Conservation (phyloP, 2,797 vertebrate genomes). For the Enteromius fasciolatus region DNA sequence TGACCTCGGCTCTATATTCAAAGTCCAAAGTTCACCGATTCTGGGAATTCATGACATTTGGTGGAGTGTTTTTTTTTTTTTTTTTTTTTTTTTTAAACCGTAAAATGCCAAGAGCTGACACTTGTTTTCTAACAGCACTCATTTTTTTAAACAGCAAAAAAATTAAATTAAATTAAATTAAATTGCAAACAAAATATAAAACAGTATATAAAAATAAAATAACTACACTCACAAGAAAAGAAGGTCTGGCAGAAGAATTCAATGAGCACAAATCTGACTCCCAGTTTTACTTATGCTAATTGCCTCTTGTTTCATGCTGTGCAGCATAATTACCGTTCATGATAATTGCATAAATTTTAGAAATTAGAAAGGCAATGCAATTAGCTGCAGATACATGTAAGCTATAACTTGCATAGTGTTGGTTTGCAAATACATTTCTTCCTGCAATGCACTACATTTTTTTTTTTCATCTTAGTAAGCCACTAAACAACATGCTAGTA, state of each 20-base stretch:
- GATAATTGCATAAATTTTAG: conserved; percentile 27
- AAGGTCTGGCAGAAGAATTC: not conserved
- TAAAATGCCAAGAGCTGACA: not conserved
- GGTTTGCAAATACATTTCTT: not conserved
- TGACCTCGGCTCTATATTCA: not conserved
- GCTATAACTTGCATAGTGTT: not conserved
- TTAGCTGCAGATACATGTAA: conserved; percentile 1
- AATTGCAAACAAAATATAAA: not conserved
- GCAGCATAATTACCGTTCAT: conserved; percentile 11
- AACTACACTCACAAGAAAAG: not conserved
- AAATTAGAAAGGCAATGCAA: conserved; percentile 20
- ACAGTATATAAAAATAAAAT: not conserved
- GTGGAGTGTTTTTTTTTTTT: not conserved
- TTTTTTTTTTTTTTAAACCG: too few relatives aligned
- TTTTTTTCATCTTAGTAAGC: not conserved
- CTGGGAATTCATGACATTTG: not conserved
- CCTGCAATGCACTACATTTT: not conserved
- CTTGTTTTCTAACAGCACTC: too few relatives aligned
- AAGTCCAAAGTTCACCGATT: not conserved
- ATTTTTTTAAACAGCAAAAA: too few relatives aligned
- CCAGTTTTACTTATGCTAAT: conserved; percentile 34
- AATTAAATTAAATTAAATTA: too few relatives aligned
- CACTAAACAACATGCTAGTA: not conserved
- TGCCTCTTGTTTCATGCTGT: conserved; percentile 31
- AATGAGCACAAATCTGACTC: conserved; percentile 6